Evolutionary conservation across 1,140 invertebrate genomes (phyloP), one percentile per base, ranked within the genome.

Genomic region (Magallana gigas): DNA sequence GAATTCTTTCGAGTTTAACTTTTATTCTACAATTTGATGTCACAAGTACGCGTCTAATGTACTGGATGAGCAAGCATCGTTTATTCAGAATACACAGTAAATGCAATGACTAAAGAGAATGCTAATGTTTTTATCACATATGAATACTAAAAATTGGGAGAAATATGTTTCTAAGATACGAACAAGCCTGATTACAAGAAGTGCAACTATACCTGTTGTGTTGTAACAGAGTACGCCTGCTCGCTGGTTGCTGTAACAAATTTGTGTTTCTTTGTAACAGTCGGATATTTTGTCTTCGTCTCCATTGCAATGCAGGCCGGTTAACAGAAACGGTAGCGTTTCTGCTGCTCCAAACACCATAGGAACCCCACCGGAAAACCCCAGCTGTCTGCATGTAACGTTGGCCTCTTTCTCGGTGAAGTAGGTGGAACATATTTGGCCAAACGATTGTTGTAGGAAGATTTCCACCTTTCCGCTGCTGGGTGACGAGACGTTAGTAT

Each of bases 341-440:
- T 85, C 36, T 12, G 16, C n/a, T 57, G 76, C 80, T 16, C 64
- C 57, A 11, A 82, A 71, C 48, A 9, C 18, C 59, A 82, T 82
- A n/a, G 87, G n/a, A 0, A 91, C 87, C n/a, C 90, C 90, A 9
- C 89, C 90, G 6, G 56, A 16, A 62, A 90, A 90, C 5, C 91
- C 91, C 9, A 92, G 82, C 82, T 91, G 81, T 5, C 84, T 76
- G 76, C 92, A 92, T 6, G 90, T 86, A 8, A 92, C 91, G 48
- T 76, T 71, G 8, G 92, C 92, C 29, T 91, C 92, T 12, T 87
- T 85, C 18, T 91, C 90, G 59, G 85, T 85, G 90, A 91, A 93
- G 7, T 86, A 85, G 16, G 90, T 85, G 23, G 90, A 85, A 85
- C 92, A 93, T 23, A 91, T 89, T 36, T 90, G 92, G 5, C 92